Evolutionary conservation across 2,797 vertebrate genomes (phyloP).

Genomic region (Rhinella marina): DNA sequence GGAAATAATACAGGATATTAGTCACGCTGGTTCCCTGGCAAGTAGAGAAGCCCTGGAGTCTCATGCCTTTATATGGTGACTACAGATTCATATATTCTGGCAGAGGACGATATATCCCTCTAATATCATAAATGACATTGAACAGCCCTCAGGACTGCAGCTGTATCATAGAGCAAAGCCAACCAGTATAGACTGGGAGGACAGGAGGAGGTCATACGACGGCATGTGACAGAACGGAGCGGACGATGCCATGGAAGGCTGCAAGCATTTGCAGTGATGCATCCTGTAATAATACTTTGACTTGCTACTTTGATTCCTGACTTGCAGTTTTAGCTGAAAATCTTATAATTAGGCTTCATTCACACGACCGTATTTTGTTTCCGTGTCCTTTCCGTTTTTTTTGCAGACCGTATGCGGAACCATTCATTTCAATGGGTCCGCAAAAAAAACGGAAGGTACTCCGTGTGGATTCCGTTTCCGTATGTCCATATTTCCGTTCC

Average conservation of each 20-base stretch:
- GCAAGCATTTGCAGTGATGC: not conserved
- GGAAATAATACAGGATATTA: slow-evolving; percentile 7
- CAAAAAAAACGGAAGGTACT: no score
- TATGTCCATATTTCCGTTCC: no score
- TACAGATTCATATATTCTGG: not conserved
- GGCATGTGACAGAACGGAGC: not conserved
- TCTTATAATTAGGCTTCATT: no score
- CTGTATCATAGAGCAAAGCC: not conserved
- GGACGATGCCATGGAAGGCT: not conserved
- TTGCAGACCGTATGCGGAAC: no score
- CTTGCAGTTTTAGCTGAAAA: not conserved
- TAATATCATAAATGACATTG: slow-evolving; percentile 25
- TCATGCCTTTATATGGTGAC: slow-evolving; percentile 15
- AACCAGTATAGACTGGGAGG: not conserved
- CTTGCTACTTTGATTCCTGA: not conserved
- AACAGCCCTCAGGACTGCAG: slow-evolving; percentile 13
- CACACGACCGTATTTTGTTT: no score
- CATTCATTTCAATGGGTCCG: no score
- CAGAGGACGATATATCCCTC: not conserved
- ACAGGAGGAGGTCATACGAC: not conserved
- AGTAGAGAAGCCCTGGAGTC: not conserved
- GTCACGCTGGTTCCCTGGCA: slow-evolving; percentile 6
- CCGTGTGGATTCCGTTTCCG: no score
- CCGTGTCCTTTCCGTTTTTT: no score
- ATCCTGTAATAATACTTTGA: not conserved